phyloP scores from a whole-genome alignment of 2,888 invertebrate genomes.

The Endotricha flammealis region DNA sequence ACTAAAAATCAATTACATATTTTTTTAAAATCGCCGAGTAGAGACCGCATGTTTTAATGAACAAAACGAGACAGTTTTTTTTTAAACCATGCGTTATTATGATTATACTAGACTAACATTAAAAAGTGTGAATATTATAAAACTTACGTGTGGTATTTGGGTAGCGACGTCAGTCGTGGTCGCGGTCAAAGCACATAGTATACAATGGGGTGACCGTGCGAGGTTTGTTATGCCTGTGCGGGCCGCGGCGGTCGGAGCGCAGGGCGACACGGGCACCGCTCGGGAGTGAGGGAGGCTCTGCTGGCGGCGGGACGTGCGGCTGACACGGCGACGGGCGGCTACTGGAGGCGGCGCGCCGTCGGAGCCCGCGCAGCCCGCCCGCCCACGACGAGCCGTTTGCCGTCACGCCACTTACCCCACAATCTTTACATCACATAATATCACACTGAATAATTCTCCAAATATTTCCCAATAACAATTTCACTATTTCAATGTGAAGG shows the following conservation, averaged over 20 bases:
- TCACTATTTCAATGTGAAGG: conserved; percentile 3
- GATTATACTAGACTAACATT: not conserved
- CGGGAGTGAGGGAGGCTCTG: conserved; percentile 25
- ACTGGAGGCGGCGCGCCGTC: conserved; percentile 57
- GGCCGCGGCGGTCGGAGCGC: conserved; percentile 15
- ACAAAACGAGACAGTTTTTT: too few species aligned
- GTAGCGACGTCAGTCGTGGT: conserved; percentile 25
- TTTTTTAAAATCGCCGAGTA: too few species aligned
- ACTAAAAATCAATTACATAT: too few species aligned
- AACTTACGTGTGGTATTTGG: conserved; percentile 43
- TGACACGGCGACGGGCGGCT: conserved; percentile 57
- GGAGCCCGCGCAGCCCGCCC: conserved; percentile 47
- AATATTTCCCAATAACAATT: conserved; percentile 15
- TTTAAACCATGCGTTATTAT: not conserved
- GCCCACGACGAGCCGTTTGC: conserved; percentile 50
- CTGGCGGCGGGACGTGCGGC: conserved; percentile 58
- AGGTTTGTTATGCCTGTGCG: conserved; percentile 56
- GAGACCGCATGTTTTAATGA: too few species aligned
- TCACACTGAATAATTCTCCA: conserved; percentile 41
- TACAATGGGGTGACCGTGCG: conserved; percentile 40
- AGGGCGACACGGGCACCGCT: conserved; percentile 27
- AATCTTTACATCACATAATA: conserved; percentile 59
- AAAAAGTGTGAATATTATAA: conserved; percentile 10
- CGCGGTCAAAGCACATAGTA: conserved; percentile 44
- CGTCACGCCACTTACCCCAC: conserved; percentile 63